These are phyloP conservation scores for Silurus asotus DNA, from an alignment of 2,113 vertebrate species.

Conservation along the genomic window DNA sequence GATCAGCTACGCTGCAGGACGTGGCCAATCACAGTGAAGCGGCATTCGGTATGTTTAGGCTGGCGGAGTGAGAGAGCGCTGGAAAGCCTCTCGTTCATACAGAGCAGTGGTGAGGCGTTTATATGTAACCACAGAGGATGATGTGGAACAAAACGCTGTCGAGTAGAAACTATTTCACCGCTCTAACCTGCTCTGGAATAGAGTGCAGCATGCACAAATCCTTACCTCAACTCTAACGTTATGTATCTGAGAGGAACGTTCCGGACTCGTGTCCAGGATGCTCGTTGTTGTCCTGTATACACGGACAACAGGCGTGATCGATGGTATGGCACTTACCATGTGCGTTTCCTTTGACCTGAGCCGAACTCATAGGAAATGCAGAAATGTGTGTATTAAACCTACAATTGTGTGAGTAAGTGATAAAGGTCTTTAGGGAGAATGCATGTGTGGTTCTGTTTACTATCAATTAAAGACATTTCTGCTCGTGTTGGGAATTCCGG, in stretches of 20 bases:
- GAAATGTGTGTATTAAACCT: not conserved
- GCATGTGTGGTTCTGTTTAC: not conserved
- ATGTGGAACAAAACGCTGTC: conserved; percentile 10
- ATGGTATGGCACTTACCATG: not conserved
- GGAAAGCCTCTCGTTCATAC: conserved; percentile 9
- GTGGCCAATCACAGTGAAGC: conserved; percentile 49
- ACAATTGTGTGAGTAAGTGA: not conserved
- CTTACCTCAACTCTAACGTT: not conserved
- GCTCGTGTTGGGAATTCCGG: not conserved
- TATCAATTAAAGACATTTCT: conserved; percentile 10
- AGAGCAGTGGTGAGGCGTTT: conserved; percentile 25
- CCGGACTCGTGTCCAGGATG: too few species aligned
- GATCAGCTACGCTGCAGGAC: conserved; percentile 30
- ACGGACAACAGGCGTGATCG: not conserved
- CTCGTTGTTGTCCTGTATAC: not conserved
- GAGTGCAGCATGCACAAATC: not conserved
- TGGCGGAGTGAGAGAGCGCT: conserved; percentile 21
- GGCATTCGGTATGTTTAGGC: conserved; percentile 40
- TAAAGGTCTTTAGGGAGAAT: conserved; percentile 11
- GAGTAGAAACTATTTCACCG: not conserved
- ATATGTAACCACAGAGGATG: conserved; percentile 16
- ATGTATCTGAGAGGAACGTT: not conserved
- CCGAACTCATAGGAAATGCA: not conserved
- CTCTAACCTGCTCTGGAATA: not conserved
- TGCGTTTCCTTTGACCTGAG: not conserved